Conservation (phyloP, 2,797 vertebrate species). For the Periparus ater region DNA sequence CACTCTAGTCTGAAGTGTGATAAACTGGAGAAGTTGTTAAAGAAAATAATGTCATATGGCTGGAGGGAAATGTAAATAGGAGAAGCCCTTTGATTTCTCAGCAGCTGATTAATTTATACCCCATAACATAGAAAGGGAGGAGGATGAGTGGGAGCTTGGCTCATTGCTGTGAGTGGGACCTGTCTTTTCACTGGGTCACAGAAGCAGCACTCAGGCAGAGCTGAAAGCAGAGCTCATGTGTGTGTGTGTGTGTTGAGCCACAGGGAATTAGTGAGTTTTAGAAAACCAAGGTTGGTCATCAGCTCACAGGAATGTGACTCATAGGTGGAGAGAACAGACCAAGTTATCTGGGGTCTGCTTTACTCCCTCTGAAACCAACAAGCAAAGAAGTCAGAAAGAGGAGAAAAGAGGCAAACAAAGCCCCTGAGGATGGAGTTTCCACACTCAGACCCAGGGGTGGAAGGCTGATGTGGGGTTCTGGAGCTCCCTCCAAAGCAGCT, state of each 20-base stretch:
- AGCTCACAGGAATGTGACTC: neutral
- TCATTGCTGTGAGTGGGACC: neutral
- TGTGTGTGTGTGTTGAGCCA: neutral
- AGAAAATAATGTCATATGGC: neutral
- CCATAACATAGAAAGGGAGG: neutral
- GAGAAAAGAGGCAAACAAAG: neutral
- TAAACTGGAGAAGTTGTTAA: neutral
- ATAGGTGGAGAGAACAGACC: neutral
- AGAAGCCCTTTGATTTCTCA: neutral
- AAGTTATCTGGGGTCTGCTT: neutral
- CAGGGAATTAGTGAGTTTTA: neutral
- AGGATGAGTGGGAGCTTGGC: neutral
- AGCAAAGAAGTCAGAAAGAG: neutral
- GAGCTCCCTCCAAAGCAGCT: neutral
- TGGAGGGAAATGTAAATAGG: neutral
- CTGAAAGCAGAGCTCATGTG: neutral
- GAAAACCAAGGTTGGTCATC: neutral
- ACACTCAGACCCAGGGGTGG: neutral
- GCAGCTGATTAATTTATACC: neutral
- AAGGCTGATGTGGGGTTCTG: neutral
- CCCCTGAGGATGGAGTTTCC: neutral
- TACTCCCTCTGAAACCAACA: neutral
- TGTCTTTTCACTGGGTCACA: neutral
- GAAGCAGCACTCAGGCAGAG: neutral
- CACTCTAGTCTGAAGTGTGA: neutral